Percentiles rank a stretch among this genome's conserved stretches.
Evolutionary conservation across 2,113 vertebrate species (phyloP).

Genomic region (Ovis aries): ARS-UI_Ramb_v3.0 NC_056068.1:42661501-42662000

Average conservation of each 20-base stretch:
- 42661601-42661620: background rate
- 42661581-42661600: background rate
- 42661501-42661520: background rate
- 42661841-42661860: background rate
- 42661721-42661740: background rate
- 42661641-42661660: background rate
- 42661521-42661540: background rate
- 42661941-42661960: background rate
- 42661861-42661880: background rate
- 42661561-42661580: background rate
- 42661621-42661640: background rate
- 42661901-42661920: background rate
- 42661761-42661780: background rate
- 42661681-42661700: background rate
- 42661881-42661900: background rate
- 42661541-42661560: background rate
- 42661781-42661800: background rate
- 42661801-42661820: background rate
- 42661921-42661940: background rate
- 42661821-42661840: background rate
- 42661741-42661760: background rate
- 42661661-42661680: background rate
- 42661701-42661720: constrained; percentile 18
- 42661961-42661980: background rate
- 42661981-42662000: background rate